phyloP scores from a whole-genome alignment of 1,140 invertebrate species.

The Pollicipes pollicipes region DNA sequence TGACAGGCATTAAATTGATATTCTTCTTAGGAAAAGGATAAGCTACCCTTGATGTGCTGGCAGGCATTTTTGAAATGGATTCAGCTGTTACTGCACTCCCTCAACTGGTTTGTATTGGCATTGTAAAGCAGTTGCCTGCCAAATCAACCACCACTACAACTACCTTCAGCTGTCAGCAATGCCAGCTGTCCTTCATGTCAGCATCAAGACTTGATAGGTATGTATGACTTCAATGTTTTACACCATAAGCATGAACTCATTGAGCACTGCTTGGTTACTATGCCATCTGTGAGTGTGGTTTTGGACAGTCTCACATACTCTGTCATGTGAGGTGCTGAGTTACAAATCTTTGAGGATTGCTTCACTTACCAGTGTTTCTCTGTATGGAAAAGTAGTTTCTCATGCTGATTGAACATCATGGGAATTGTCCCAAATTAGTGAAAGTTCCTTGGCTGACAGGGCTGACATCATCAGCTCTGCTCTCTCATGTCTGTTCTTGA shows the following conservation, averaged over 20 bases:
- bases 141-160: neutral
- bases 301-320: neutral
- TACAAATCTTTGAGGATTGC: neutral
- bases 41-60: too few relatives aligned
- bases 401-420: neutral
- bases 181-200: neutral
- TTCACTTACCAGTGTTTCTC: neutral
- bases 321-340: neutral
- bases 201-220: neutral
- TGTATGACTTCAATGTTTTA: neutral
- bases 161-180: neutral
- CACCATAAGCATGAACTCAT: neutral
- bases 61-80: too few relatives aligned
- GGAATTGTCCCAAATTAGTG: too few relatives aligned
- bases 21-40: too few relatives aligned
- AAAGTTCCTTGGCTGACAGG: too few relatives aligned
- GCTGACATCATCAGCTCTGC: too few relatives aligned
- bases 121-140: neutral
- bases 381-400: neutral
- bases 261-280: too few relatives aligned
- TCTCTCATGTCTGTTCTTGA: too few relatives aligned
- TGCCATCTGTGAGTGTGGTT: too few relatives aligned
- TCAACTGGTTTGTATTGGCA: neutral
- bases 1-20: too few relatives aligned
- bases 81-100: too few relatives aligned